phyloP scores from a whole-genome alignment of 2,113 vertebrate genomes.

The Sula dactylatra region DNA sequence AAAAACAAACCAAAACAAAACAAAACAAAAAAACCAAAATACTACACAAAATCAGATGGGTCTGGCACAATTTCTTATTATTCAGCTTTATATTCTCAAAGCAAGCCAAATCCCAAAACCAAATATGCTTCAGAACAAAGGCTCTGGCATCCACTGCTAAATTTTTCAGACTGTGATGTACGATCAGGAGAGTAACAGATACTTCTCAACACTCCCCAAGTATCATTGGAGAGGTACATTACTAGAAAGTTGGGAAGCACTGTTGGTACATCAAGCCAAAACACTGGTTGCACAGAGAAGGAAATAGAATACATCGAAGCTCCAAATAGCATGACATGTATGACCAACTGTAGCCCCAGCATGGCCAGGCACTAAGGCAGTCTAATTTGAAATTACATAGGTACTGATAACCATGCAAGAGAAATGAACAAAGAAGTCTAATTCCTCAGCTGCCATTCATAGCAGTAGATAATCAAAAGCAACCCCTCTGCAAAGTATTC shows the following conservation, averaged over 20 bases:
- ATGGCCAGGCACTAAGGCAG: not conserved
- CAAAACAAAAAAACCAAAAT: no score
- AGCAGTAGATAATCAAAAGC: not conserved
- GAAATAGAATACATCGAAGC: accelerated
- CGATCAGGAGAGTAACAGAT: not conserved
- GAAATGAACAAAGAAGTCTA: not conserved
- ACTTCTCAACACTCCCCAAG: not conserved
- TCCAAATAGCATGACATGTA: not conserved
- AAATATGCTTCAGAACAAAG: not conserved
- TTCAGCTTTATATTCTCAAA: not conserved
- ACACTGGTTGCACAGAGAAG: not conserved
- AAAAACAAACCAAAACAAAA: no score
- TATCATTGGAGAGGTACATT: not conserved
- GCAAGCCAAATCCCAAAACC: not conserved
- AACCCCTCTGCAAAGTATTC: not conserved
- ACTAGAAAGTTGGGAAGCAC: not conserved
- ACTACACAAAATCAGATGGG: not conserved
- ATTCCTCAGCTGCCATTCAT: not conserved
- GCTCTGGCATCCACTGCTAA: not conserved
- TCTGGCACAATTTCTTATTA: not conserved
- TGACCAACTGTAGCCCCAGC: not conserved
- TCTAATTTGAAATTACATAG: not conserved
- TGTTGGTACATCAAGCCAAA: not conserved
- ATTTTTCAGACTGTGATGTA: not conserved
- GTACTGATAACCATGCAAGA: not conserved